Conservation (phyloP, 2,888 invertebrate species). For the Euplexia lucipara region DNA sequence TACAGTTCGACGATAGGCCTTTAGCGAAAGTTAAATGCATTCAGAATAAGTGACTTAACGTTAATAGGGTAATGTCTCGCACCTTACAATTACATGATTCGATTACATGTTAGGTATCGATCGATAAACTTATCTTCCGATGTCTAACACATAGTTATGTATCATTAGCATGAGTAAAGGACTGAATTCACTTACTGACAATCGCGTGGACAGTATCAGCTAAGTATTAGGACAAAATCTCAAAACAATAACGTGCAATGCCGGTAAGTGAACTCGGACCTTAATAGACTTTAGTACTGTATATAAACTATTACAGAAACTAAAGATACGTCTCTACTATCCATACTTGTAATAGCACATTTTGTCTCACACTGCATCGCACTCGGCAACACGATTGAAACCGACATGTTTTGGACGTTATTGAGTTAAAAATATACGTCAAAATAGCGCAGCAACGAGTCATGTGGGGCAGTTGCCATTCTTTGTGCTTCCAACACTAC, state of each 20-base stretch:
- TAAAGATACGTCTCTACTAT: slow-evolving; percentile 57
- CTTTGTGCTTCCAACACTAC: slow-evolving; percentile 78
- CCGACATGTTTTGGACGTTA: slow-evolving; percentile 62
- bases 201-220: slow-evolving; percentile 37
- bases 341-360: slow-evolving; percentile 60
- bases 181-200: slow-evolving; percentile 44
- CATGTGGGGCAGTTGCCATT: slow-evolving; percentile 49
- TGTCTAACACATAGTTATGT: slow-evolving; percentile 43
- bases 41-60: slow-evolving; percentile 60
- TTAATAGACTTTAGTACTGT: slow-evolving; percentile 57
- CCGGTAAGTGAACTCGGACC: slow-evolving; percentile 49
- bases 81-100: slow-evolving; percentile 58
- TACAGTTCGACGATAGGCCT: slow-evolving; percentile 82
- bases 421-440: slow-evolving; percentile 61
- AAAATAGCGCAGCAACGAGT: slow-evolving; percentile 56
- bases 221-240: slow-evolving; percentile 45
- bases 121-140: slow-evolving; percentile 45
- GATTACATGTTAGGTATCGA: slow-evolving; percentile 58
- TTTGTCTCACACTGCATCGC: slow-evolving; percentile 51
- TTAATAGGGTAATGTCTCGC: slow-evolving; percentile 60
- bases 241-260: slow-evolving; percentile 40
- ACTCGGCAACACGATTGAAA: slow-evolving; percentile 47
- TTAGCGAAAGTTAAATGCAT: slow-evolving; percentile 85
- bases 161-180: slow-evolving; percentile 45
- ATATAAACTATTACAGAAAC: slow-evolving; percentile 62